These are phyloP conservation scores for Matsumurasca onukii DNA, from an alignment of 1,140 invertebrate genomes.

Conservation along the genomic window DNA sequence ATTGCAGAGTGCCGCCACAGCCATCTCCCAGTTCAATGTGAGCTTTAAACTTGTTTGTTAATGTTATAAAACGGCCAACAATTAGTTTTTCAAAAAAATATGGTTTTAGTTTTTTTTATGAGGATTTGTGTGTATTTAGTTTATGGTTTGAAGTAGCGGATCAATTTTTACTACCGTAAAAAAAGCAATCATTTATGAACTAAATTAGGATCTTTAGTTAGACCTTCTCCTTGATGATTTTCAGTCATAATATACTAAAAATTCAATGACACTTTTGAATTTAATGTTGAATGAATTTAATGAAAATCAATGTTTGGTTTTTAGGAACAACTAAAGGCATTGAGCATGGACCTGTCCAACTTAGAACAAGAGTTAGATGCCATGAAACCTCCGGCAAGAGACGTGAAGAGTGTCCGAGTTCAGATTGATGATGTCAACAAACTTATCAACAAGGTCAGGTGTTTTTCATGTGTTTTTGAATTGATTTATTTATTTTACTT, in stretches of 20 bases:
- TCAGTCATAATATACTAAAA: too few relatives aligned
- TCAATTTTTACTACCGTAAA: too few relatives aligned
- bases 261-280: too few relatives aligned
- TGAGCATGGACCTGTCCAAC: slow-evolving; percentile 71
- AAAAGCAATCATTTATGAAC: too few relatives aligned
- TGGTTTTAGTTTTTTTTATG: too few relatives aligned
- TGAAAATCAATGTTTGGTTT: slow-evolving; percentile 26
- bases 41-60: slow-evolving; percentile 32
- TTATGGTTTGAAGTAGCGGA: too few relatives aligned
- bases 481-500: too few relatives aligned
- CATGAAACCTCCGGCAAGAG: slow-evolving; percentile 82
- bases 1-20: slow-evolving; percentile 83
- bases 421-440: slow-evolving; percentile 80
- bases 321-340: slow-evolving; percentile 74
- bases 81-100: too few relatives aligned
- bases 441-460: slow-evolving; percentile 64
- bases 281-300: not conserved
- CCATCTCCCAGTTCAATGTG: slow-evolving; percentile 78
- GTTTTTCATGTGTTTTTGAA: not conserved
- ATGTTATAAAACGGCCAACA: not conserved
- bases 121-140: too few relatives aligned
- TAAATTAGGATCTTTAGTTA: too few relatives aligned
- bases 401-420: slow-evolving; percentile 78
- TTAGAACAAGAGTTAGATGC: slow-evolving; percentile 82
- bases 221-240: too few relatives aligned